Base-by-base conservation (phyloP, 2,888 invertebrate genomes). In the Cerastis rubricosa region DNA sequence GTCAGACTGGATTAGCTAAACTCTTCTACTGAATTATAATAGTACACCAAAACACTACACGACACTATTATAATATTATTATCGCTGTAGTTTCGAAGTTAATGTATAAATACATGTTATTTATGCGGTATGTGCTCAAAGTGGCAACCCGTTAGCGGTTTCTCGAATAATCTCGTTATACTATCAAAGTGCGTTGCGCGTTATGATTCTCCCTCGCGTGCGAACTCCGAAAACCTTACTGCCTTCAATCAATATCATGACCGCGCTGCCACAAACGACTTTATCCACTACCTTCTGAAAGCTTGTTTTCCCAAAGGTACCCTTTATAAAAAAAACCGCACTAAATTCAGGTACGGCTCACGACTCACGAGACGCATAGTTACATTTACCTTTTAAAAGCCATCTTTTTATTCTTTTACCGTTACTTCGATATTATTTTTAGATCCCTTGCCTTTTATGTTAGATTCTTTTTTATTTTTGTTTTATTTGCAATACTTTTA, bases 191-290 rank as follows among this genome's bases (percentile, higher is more conserved):
- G 89, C 90, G 91, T 91, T 91, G 91, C 92, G 92, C 92, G 92
- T 92, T 94, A 94, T 92, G 91, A 91, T 94, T 92, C 92, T 92
- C 91, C 93, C 92, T 95, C 91, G 94, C 95, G 95, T 95, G 94
- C 93, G 90, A 93, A 93, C 94, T 94, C 93, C 90, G 88, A 93
- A 93, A 94, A 93, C 93, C 93, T 93, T 92, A 88, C 89, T 91
- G 89, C 90, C 90, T 92, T 91, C 92, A 94, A 95, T 95, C 95
- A 93, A 95, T 95, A 95, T 89, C 86, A 89, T 87, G 90, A 92
- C 93, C 92, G 90, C 91, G 91, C 90, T 87, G 90, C 89, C 91
- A 92, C 91, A 93, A 94, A 93, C 94, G 92, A 94, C 94, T 94
- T 93, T 94, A 94, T 93, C 91, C 92, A 90, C 92, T 92, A 90